Evolutionary conservation across 2,797 vertebrate genomes (phyloP).

Genomic region (Threskiornis aethiopicus): DNA sequence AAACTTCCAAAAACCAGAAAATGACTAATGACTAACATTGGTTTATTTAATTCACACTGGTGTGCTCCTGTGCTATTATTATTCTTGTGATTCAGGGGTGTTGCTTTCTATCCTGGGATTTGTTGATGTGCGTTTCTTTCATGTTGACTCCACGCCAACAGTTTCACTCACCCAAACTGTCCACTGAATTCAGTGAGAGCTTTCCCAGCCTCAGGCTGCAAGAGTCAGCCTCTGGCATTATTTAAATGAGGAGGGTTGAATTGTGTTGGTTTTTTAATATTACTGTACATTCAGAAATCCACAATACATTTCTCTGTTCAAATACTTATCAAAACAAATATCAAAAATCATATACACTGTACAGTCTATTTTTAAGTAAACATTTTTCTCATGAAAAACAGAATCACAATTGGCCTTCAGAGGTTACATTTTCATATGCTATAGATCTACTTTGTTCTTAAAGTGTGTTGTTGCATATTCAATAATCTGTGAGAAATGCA

Average conservation of each 20-base stretch:
- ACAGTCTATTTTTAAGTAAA: constrained; percentile 64
- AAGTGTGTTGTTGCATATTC: constrained; percentile 58
- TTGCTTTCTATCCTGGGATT: neutral
- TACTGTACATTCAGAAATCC: constrained; percentile 67
- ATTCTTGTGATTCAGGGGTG: neutral
- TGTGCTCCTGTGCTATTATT: neutral
- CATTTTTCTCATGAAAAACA: constrained; percentile 48
- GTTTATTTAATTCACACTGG: neutral
- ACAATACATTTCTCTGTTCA: constrained; percentile 44
- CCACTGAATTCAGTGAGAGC: neutral
- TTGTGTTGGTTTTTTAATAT: neutral
- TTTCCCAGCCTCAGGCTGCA: neutral
- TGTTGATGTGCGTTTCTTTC: neutral
- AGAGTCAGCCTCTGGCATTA: neutral
- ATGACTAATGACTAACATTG: neutral
- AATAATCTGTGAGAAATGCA: constrained; percentile 29
- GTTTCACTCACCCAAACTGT: neutral
- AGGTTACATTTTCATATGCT: constrained; percentile 50
- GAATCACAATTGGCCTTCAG: constrained; percentile 52
- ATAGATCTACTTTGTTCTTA: constrained; percentile 52
- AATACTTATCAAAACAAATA: constrained; percentile 56
- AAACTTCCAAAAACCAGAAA: neutral
- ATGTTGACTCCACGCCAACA: neutral
- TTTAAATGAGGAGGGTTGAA: neutral
- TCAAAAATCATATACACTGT: constrained; percentile 64